phyloP scores from a whole-genome alignment of 2,888 invertebrate species.

The Amphipoea oculea region DNA sequence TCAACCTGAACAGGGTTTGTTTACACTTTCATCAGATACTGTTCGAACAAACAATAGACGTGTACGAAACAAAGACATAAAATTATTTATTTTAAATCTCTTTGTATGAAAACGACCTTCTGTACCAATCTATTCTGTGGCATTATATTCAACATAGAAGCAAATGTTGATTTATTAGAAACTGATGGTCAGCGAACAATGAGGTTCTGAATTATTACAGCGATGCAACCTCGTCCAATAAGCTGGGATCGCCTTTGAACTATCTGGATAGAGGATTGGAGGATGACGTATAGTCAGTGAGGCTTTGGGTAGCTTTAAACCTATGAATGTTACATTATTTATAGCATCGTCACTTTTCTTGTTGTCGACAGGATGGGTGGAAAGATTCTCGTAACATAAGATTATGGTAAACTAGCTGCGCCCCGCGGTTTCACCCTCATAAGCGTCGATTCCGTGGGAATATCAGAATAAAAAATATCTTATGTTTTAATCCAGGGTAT shows the following conservation, averaged over 20 bases:
- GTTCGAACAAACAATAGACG: no score
- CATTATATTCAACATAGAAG: constrained; percentile 26
- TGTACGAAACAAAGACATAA: no score
- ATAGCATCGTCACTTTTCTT: constrained; percentile 3
- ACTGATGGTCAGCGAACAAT: constrained; percentile 39
- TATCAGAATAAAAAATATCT: no score
- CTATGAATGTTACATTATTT: constrained; percentile 16
- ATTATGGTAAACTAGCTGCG: neutral
- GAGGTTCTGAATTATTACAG: constrained; percentile 51
- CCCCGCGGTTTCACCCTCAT: no score
- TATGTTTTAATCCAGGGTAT: no score
- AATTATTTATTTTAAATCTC: no score
- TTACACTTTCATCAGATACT: no score
- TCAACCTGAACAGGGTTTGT: no score
- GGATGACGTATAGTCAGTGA: neutral
- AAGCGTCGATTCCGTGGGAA: no score
- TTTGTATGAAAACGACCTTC: neutral
- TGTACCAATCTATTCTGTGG: neutral
- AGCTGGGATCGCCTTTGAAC: constrained; percentile 21
- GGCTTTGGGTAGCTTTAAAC: constrained; percentile 4
- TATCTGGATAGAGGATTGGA: neutral
- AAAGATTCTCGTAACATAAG: neutral
- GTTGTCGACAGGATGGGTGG: neutral
- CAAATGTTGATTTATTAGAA: constrained; percentile 57
- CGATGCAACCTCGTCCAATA: constrained; percentile 42